Conservation (phyloP, 2,113 vertebrate genomes). For the Hassar affinis region DNA sequence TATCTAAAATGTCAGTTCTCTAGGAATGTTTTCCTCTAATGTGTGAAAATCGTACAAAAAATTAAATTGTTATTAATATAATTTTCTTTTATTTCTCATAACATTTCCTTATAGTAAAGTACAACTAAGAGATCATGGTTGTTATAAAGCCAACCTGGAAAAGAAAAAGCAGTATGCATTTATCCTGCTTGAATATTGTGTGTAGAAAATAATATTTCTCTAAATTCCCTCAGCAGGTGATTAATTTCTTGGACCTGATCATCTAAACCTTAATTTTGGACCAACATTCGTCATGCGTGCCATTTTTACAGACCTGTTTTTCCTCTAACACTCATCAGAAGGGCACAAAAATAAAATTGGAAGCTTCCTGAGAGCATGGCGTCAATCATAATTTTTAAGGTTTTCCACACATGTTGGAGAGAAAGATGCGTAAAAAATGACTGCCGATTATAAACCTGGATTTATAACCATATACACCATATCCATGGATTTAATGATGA, state of each 20-base stretch:
- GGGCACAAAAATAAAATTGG: background rate
- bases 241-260: constrained; percentile 2
- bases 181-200: background rate
- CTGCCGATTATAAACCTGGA: background rate
- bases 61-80: too few relatives aligned
- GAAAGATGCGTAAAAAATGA: background rate
- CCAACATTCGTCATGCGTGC: background rate
- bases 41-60: background rate
- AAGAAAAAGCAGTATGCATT: background rate
- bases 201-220: background rate
- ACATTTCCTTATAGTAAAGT: background rate
- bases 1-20: background rate
- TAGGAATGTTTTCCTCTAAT: background rate
- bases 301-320: constrained; percentile 2
- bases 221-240: background rate
- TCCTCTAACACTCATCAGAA: constrained; percentile 9
- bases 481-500: background rate
- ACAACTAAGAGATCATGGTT: background rate
- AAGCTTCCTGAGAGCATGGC: background rate
- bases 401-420: background rate
- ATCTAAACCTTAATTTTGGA: background rate
- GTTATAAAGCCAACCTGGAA: background rate
- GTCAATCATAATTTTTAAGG: background rate
- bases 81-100: background rate
- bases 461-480: background rate